Evolutionary conservation across 2,113 vertebrate genomes (phyloP).

Genomic region (Oreochromis spilurus): DNA sequence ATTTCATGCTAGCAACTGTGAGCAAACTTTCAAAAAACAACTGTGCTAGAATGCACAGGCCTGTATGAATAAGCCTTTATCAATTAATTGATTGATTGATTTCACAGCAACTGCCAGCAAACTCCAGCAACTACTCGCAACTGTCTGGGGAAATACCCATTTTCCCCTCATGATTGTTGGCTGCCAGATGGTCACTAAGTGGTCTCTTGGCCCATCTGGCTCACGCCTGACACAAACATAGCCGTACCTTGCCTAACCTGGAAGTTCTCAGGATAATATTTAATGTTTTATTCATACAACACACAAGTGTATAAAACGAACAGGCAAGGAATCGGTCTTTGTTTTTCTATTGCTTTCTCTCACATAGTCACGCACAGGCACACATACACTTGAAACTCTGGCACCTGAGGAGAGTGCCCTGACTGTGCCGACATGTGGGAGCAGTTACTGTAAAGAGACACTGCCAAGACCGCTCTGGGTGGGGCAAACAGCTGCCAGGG

Average conservation of each 20-base stretch:
- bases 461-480: conserved; percentile 47
- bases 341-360: background rate
- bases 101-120: background rate
- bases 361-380: background rate
- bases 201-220: background rate
- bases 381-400: conserved; percentile 15
- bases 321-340: background rate
- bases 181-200: background rate
- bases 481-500: conserved; percentile 39
- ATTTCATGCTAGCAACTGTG: background rate
- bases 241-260: background rate
- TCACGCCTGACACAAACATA: background rate
- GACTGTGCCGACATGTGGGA: conserved; percentile 51
- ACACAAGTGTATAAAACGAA: background rate
- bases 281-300: background rate
- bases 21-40: background rate
- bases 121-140: background rate
- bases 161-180: background rate
- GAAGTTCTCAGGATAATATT: background rate
- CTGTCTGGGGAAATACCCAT: background rate
- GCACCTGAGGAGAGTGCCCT: conserved; percentile 34
- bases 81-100: background rate
- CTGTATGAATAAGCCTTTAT: background rate
- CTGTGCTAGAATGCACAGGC: background rate
- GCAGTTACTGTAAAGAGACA: conserved; percentile 48